Base-by-base conservation (phyloP, 1,140 invertebrate species). In the Acromyrmex heyeri region DNA sequence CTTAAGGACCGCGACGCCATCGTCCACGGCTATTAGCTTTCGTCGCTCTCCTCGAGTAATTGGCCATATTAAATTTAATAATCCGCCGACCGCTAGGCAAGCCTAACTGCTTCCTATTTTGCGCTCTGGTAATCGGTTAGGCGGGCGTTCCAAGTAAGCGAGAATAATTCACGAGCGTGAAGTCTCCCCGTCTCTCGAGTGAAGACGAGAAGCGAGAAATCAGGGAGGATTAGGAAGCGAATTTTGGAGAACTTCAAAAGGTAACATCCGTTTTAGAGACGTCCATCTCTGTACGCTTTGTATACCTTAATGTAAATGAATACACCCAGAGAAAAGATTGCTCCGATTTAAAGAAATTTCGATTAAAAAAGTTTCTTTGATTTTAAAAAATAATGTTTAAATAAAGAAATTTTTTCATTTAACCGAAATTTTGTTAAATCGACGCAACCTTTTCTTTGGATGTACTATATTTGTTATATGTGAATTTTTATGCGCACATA, bases 41-140 rank as follows among this genome's bases (percentile, higher is more conserved):
- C 64, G 69, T 61, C 65, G 73, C 44, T 85, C 81, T 85, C 88
- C 85, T 79, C 64, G 86, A 91, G 87, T 91, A 92, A 92, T 92
- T 91, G 91, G 73, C 86, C 81, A 67, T 90, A 91, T 92, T 91
- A 91, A 90, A 92, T 92, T 92, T 92, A 91, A 92, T 92, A 92
- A 91, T 91, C 85, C 73, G 57, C 34, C 59, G 55, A 10, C 57
- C 38, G 64, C 53, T 76, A 55, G 34, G 21, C 62, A 12, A 62
- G 50, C 59, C 53, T 78, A 55, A 27, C 53, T 59, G 59, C 48
- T 86, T 79, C 65, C 78, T 81, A 81, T 34, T 82, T 86, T 78
- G 64, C 65, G 67, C 59, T 75, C 50, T 53, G 48, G 70, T 76
- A 70, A 64, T 87, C 79, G 86, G 69, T 83, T 83, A 82, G 61